Conservation (phyloP, 2,113 vertebrate genomes). For the Hippocampus guttulatus region DNA sequence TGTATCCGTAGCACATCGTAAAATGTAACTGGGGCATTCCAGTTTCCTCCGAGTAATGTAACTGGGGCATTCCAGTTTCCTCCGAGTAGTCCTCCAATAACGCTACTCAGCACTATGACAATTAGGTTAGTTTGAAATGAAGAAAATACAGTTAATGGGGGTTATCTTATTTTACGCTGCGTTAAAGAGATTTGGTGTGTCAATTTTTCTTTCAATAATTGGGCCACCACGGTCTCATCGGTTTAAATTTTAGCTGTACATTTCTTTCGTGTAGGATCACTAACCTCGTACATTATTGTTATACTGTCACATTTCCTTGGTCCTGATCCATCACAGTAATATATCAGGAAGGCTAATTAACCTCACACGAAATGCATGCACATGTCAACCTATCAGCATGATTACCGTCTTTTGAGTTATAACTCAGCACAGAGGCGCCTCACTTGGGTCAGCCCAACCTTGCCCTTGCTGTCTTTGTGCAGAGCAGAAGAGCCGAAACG, state of each 20-base stretch:
- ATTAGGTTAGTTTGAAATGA: background rate
- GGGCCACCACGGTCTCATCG: background rate
- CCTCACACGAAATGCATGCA: conserved; percentile 8
- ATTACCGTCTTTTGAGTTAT: conserved; percentile 31
- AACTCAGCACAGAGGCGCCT: conserved; percentile 3
- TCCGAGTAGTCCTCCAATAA: background rate
- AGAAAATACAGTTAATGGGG: background rate
- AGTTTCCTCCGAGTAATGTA: background rate
- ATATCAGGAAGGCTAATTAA: conserved; percentile 46
- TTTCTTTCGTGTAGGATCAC: conserved; percentile 7
- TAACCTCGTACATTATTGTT: conserved; percentile 3
- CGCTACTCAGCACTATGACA: background rate
- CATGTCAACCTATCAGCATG: conserved; percentile 25
- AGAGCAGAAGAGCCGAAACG: conserved; percentile 50
- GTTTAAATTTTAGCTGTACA: conserved; percentile 1
- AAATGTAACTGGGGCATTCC: background rate
- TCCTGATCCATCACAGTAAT: conserved; percentile 33
- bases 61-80: background rate
- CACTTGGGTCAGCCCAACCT: conserved; percentile 35
- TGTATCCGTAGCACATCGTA: too few relatives aligned
- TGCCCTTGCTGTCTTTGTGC: conserved; percentile 42
- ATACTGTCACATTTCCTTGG: conserved; percentile 22
- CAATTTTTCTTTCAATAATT: background rate
- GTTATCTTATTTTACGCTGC: background rate
- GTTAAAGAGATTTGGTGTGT: background rate